Evolutionary conservation across 1,140 invertebrate species (phyloP).

Genomic region (Meloidogyne chitwoodi): DNA sequence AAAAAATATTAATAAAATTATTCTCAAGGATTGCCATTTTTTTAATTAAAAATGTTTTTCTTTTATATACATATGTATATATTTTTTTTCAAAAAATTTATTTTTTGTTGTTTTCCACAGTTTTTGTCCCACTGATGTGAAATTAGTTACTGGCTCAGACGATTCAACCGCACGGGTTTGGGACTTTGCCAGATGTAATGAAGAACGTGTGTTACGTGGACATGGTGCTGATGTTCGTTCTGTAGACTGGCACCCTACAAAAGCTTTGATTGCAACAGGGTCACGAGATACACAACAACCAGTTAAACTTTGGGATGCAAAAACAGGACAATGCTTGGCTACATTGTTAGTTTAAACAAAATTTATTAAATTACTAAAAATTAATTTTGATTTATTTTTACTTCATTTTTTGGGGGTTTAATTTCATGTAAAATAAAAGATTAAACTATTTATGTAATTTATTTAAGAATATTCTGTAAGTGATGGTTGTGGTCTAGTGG

Average conservation of each 20-base stretch:
- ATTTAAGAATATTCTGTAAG: too few relatives aligned
- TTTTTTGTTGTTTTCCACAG: conserved; percentile 64
- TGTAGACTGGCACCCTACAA: conserved; percentile 98
- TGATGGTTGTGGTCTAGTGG: background rate
- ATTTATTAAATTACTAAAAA: background rate
- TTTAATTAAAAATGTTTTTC: background rate
- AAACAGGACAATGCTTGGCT: conserved; percentile 74
- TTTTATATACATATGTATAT: background rate
- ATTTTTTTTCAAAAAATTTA: background rate
- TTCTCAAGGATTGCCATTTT: too few relatives aligned
- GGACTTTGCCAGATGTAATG: conserved; percentile 93
- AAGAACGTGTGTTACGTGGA: conserved; percentile 89
- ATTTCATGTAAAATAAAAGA: too few relatives aligned
- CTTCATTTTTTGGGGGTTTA: background rate
- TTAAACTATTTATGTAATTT: too few relatives aligned
- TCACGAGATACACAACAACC: conserved; percentile 99
- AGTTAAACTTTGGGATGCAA: conserved; percentile 98
- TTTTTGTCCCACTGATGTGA: conserved; percentile 96
- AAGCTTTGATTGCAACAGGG: conserved; percentile 84
- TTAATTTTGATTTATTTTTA: background rate
- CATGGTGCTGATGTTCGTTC: conserved; percentile 99
- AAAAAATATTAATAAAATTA: too few relatives aligned
- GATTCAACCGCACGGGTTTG: conserved; percentile 96
- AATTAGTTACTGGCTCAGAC: conserved; percentile 97
- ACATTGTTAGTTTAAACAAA: conserved; percentile 64